phyloP scores from a whole-genome alignment of 2,113 vertebrate species.

The Isurus oxyrinchus region DNA sequence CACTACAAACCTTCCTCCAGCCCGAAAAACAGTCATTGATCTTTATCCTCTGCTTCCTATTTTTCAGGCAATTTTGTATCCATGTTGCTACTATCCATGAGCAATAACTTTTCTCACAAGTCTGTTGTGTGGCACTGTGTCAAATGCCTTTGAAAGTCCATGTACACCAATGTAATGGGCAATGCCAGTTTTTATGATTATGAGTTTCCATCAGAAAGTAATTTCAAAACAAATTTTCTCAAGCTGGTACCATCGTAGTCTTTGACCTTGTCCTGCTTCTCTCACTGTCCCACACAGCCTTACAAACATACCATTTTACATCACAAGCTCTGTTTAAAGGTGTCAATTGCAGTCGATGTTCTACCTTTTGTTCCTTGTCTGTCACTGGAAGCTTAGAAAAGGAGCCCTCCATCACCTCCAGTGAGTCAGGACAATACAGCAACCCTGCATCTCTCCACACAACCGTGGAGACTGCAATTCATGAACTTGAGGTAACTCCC shows the following conservation, averaged over 20 bases:
- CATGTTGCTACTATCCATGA: no score
- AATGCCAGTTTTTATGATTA: neutral
- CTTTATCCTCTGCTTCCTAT: no score
- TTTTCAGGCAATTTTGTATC: no score
- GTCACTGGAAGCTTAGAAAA: neutral
- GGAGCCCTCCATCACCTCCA: neutral
- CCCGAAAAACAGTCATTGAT: no score
- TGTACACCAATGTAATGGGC: no score
- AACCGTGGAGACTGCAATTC: neutral
- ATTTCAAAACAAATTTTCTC: neutral
- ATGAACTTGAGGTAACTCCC: neutral
- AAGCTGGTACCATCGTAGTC: neutral
- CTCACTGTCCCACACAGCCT: neutral
- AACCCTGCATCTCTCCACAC: neutral
- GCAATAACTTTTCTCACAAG: no score
- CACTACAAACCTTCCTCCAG: no score
- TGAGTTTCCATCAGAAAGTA: neutral
- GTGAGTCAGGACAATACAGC: neutral
- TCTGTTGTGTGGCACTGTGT: no score
- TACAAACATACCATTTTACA: neutral
- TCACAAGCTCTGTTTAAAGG: no score
- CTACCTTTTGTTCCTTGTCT: neutral
- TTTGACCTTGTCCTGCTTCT: neutral
- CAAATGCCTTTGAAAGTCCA: no score
- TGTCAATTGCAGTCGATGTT: neutral